Evolutionary conservation across 2,113 vertebrate genomes (phyloP).

Genomic region (Nerophis lumbriciformis): DNA sequence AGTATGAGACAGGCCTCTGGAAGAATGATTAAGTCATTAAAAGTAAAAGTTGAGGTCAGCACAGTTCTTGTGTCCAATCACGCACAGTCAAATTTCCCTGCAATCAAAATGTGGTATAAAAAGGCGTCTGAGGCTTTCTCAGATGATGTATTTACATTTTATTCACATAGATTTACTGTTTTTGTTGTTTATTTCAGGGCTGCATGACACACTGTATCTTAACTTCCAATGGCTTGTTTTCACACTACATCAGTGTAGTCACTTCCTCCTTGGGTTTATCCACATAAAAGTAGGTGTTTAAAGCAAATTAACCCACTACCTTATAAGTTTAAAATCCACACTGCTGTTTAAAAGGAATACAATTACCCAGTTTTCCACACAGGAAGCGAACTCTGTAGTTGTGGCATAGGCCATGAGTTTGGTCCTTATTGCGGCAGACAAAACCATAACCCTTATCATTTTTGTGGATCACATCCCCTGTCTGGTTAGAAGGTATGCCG

Average conservation of each 20-base stretch:
- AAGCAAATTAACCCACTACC: too few relatives aligned
- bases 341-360: not conserved
- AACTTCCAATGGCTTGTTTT: too few relatives aligned
- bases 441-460: constrained; percentile 84
- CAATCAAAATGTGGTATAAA: not conserved
- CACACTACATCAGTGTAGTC: too few relatives aligned
- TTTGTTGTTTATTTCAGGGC: too few relatives aligned
- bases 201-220: too few relatives aligned
- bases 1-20: not conserved
- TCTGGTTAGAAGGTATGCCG: constrained; percentile 72
- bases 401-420: constrained; percentile 73
- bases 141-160: not conserved
- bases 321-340: not conserved
- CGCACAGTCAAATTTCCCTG: not conserved
- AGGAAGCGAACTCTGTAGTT: constrained; percentile 91
- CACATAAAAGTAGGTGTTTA: too few relatives aligned
- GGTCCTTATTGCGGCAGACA: constrained; percentile 81
- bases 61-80: too few relatives aligned
- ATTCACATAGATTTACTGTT: not conserved
- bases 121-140: too few relatives aligned
- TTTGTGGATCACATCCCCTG: constrained; percentile 83
- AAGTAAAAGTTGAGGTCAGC: too few relatives aligned
- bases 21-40: not conserved
- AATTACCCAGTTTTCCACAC: constrained; percentile 86
- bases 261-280: too few relatives aligned